Evolutionary conservation across 2,888 invertebrate genomes (phyloP), one percentile per base, ranked within the genome.

Genomic region (Norana najaformis): DNA sequence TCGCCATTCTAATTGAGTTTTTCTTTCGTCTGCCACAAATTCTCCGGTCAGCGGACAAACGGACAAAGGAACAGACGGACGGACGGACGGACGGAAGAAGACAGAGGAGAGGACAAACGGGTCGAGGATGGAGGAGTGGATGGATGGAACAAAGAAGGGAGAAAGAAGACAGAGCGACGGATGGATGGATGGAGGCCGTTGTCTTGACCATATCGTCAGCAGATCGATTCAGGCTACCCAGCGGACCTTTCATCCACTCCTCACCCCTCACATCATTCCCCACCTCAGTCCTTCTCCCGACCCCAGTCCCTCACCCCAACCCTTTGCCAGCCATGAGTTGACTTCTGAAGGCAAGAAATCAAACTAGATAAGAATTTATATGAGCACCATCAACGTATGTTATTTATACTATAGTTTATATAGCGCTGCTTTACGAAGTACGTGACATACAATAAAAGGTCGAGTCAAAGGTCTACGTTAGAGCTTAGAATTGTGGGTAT

Each of bases 21-120:
- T 69, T n/a, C 69, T n/a, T 69, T 69, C 69, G 69, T 69, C 69
- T 13, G 30, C 69, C 16, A 30, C 69, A 69, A 69, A 13, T 69
- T n/a, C 30, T 69, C 69, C 69, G 69, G n/a, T n/a, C 69, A 69
- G n/a, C 69, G 69, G 69, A 69, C 69, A n/a, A 69, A n/a, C 69
- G 69, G 69, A n/a, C 69, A n/a, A 69, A 69, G 8, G 53, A 5
- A n/a, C n/a, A 23, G 47, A 47, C 47, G 4, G 69, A 69, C 69
- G n/a, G n/a, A n/a, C 30, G 69, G 30, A 69, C 30, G n/a, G 69
- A 69, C n/a, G 69, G 69, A n/a, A n/a, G n/a, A 5, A 23, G 47
- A 47, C 47, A 20, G 69, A 69, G 30, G n/a, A 69, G 69, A 69
- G 69, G 30, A 69, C 30, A 69, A n/a, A 69, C n/a, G 69, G 69